Percentiles rank a stretch among this genome's conserved stretches.
phyloP scores from a whole-genome alignment of 2,797 vertebrate genomes.

The Peromyscus attwateri region DNA sequence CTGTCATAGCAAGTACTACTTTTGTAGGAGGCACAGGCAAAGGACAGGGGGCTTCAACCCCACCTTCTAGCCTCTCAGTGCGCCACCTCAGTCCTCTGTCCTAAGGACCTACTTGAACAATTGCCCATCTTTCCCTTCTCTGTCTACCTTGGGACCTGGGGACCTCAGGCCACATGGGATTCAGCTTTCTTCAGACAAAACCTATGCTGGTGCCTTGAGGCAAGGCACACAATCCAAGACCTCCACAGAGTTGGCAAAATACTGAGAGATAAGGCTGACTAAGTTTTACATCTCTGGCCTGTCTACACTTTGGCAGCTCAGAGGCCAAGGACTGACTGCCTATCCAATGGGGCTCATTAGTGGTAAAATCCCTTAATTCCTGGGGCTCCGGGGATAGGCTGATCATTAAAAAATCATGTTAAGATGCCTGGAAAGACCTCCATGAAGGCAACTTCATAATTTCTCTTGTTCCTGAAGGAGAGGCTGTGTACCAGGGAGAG shows the following conservation, averaged over 20 bases:
- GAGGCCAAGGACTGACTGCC: constrained; percentile 34
- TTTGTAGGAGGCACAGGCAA: neutral
- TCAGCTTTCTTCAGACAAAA: constrained; percentile 41
- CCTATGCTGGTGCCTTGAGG: neutral
- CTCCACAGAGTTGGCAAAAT: neutral
- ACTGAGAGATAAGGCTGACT: constrained; percentile 5
- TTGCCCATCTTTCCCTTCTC: neutral
- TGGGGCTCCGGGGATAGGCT: neutral
- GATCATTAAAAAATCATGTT: constrained; percentile 29
- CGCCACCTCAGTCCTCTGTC: neutral
- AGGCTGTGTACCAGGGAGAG: neutral
- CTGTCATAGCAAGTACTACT: neutral
- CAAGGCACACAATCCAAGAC: constrained; percentile 30
- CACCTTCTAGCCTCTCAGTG: neutral
- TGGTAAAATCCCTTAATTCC: constrained; percentile 40
- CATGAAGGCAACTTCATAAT: neutral
- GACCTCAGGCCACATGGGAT: neutral
- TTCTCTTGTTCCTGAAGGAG: neutral
- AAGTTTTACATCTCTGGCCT: neutral
- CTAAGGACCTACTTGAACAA: neutral
- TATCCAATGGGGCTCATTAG: neutral
- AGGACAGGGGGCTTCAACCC: neutral
- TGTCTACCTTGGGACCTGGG: neutral
- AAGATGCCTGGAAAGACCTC: constrained; percentile 1
- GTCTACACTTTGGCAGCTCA: neutral